Evolutionary conservation across 2,888 invertebrate genomes (phyloP), one percentile per base, ranked within the genome.

Genomic region (Pterostichus niger): DNA sequence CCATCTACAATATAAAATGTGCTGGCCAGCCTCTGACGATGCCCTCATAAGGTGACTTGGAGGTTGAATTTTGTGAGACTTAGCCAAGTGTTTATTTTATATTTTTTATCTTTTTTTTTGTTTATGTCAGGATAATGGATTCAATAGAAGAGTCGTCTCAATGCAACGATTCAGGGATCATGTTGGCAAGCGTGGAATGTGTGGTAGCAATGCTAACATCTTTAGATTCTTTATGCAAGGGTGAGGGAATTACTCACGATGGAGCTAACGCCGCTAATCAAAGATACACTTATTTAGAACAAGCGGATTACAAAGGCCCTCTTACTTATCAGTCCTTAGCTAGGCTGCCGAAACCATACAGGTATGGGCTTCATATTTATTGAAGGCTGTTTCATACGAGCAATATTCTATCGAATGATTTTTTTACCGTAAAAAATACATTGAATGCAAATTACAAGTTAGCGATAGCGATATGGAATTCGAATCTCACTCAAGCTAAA

Each of bases 91-190:
- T 4, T 61, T 35, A 71, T 68, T 56, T 44, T n/a, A n/a, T n/a
- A n/a, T n/a, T n/a, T n/a, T n/a, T n/a, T n/a, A n/a, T n/a, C n/a
- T n/a, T n/a, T n/a, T n/a, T n/a, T n/a, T n/a, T n/a, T n/a, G n/a
- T n/a, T 82, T 40, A 11, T 89, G 89, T 15, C 86, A 96, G 98
- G 87, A 95, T 97, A 86, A 96, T 98, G 93, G 98, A 98, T 88
- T 96, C 97, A 0, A 95, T 98, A 88, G 97, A 97, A 90, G 98
- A 98, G 90, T 96, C 97, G 84, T 95, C 97, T n/a, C 94, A 94
- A 85, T 95, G 95, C 84, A 95, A 93, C 75, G 95, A 96, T 85
- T 93, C 95, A 13, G 93, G 94, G 84, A 94, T 95, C 5, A 91
- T 96, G n/a, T 92, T 94, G 73, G 95, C 95, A 0, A 95, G 96